phyloP scores from a whole-genome alignment of 2,888 invertebrate species.

The Deroplatys truncata region DNA sequence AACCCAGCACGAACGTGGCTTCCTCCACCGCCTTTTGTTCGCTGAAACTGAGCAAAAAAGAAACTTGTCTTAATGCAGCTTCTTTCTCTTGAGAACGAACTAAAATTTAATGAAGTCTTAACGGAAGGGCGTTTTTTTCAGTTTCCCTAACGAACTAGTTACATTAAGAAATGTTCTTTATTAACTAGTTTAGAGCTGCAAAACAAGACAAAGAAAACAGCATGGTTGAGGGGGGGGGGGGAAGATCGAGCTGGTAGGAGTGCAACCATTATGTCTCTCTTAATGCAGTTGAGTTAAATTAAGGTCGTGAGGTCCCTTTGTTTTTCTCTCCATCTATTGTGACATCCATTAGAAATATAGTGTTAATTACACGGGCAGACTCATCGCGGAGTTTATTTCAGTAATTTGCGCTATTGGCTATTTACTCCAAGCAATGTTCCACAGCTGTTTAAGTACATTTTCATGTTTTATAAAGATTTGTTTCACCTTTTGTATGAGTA shows the following conservation, averaged over 20 bases:
- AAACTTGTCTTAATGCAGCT: background rate
- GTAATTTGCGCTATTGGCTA: too few species aligned
- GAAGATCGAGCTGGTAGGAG: background rate
- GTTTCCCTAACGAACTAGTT: background rate
- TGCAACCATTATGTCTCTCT: background rate
- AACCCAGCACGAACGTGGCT: background rate
- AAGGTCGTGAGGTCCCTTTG: background rate
- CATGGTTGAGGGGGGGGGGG: too few species aligned
- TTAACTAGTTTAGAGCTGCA: background rate
- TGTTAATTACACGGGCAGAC: background rate
- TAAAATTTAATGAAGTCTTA: background rate
- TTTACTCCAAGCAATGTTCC: too few species aligned
- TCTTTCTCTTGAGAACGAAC: background rate
- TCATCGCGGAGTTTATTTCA: too few species aligned
- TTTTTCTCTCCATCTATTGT: background rate
- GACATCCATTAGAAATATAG: background rate
- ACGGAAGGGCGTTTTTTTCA: background rate
- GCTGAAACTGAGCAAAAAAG: background rate
- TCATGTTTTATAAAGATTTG: too few species aligned
- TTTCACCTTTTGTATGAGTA: too few species aligned
- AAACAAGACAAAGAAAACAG: background rate
- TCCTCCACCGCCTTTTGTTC: background rate
- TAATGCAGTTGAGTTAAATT: background rate
- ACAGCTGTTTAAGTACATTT: too few species aligned
- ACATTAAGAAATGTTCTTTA: background rate